Percentiles rank a stretch among this genome's conserved stretches.
These are phyloP conservation scores for Coracias cyanogaster DNA, from an alignment of 2,797 vertebrate species.

Conservation along the genomic window DNA sequence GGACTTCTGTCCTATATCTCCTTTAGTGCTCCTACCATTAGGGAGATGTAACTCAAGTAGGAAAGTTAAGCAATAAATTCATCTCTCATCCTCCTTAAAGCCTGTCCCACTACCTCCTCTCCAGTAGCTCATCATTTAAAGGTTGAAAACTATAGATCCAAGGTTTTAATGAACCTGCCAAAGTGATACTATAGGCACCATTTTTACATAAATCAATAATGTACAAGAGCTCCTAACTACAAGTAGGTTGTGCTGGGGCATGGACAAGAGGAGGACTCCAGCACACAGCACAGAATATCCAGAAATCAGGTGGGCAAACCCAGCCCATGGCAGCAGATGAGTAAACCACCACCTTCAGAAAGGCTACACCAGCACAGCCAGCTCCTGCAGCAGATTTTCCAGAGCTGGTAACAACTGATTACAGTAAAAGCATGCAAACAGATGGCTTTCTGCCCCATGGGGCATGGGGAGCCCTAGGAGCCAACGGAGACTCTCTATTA, in stretches of 20 bases:
- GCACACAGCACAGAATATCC: rapidly evolving
- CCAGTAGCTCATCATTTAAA: not conserved
- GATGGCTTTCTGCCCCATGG: not conserved
- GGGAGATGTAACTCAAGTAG: not conserved
- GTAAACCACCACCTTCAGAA: not conserved
- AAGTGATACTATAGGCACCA: not conserved
- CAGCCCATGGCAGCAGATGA: not conserved
- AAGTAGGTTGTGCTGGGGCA: not conserved
- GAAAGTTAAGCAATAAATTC: not conserved
- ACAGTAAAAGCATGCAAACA: conserved; percentile 1
- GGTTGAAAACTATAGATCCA: not conserved
- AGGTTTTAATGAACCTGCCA: not conserved
- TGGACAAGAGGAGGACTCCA: not conserved
- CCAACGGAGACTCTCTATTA: not conserved
- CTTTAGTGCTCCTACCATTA: not conserved
- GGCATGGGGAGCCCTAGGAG: not conserved
- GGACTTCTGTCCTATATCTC: not conserved
- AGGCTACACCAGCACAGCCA: rapidly evolving
- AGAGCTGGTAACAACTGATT: not conserved
- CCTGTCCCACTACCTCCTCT: not conserved
- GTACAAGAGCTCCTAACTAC: not conserved
- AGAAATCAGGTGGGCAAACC: not conserved
- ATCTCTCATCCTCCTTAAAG: not conserved
- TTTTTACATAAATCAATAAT: not conserved
- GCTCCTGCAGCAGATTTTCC: not conserved